Evolutionary conservation across 37 sponge, comb jelly and placozoan genomes (phyloP).

Genomic region (Amphimedon queenslandica): DNA sequence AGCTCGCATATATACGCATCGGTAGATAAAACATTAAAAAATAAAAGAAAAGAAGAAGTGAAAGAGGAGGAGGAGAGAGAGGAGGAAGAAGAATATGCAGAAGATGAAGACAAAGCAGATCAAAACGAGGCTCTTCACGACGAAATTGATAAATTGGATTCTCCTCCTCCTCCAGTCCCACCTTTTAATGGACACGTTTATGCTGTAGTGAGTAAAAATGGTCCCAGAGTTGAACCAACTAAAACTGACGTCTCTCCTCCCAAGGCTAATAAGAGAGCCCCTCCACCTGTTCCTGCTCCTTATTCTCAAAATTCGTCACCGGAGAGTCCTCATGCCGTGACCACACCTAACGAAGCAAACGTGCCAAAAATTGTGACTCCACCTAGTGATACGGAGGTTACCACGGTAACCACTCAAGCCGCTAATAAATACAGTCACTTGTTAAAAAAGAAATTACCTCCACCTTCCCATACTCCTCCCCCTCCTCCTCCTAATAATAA

Average conservation of each 20-base stretch:
- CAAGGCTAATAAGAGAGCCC: not conserved
- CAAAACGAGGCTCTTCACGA: not conserved
- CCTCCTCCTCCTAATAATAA: not conserved
- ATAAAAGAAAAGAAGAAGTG: not conserved
- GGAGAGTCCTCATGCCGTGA: not conserved
- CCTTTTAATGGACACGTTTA: not conserved
- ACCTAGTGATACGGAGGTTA: not conserved
- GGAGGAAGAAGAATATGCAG: not conserved
- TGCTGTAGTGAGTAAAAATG: not conserved
- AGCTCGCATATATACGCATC: not conserved
- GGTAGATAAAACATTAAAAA: not conserved
- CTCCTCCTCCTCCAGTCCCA: not conserved
- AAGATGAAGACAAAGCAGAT: not conserved
- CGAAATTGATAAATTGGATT: not conserved
- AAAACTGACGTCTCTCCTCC: not conserved
- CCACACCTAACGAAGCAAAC: too few species aligned
- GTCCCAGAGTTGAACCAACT: not conserved
- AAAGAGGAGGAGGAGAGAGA: not conserved
- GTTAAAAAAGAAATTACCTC: not conserved
- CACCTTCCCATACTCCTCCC: conserved; percentile 1
- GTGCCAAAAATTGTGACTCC: not conserved
- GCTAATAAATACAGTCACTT: not conserved
- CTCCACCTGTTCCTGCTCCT: not conserved
- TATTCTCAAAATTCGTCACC: not conserved
- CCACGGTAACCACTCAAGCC: not conserved